These are phyloP conservation scores for Diglossa brunneiventris DNA, from an alignment of 2,113 vertebrate genomes.

Conservation along the genomic window DNA sequence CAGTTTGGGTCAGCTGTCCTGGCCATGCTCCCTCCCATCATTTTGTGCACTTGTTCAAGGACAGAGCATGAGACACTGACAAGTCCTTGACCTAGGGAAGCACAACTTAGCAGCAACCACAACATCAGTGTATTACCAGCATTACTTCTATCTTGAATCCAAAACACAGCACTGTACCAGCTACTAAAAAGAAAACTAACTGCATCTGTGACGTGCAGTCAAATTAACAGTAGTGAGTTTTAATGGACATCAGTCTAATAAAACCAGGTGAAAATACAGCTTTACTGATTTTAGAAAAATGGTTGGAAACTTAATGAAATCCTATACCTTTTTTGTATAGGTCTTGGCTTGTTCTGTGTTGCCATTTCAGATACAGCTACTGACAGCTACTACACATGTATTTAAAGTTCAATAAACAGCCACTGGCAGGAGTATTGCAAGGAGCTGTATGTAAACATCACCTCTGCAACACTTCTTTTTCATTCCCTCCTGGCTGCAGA, in stretches of 20 bases:
- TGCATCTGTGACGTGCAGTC: not conserved
- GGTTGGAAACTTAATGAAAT: not conserved
- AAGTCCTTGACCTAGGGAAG: not conserved
- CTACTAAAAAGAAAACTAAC: not conserved
- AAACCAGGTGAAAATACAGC: not conserved
- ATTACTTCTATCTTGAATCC: not conserved
- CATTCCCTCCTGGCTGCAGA: not conserved
- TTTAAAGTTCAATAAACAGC: not conserved
- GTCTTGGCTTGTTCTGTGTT: not conserved
- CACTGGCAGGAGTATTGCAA: not conserved
- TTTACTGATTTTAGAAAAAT: not conserved
- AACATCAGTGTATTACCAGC: not conserved
- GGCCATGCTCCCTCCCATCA: rapidly evolving
- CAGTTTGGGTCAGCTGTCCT: not conserved
- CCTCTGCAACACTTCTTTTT: not conserved
- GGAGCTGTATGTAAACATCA: not conserved
- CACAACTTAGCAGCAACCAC: not conserved
- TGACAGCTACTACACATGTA: not conserved
- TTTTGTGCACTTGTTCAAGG: not conserved
- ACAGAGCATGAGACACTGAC: not conserved
- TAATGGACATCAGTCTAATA: not conserved
- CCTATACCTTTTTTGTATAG: not conserved
- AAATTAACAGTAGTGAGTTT: not conserved
- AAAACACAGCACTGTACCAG: not conserved
- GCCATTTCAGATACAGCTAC: not conserved